Evolutionary conservation across 2,797 vertebrate species (phyloP).

Genomic region (Acipenser oxyrinchus): DNA sequence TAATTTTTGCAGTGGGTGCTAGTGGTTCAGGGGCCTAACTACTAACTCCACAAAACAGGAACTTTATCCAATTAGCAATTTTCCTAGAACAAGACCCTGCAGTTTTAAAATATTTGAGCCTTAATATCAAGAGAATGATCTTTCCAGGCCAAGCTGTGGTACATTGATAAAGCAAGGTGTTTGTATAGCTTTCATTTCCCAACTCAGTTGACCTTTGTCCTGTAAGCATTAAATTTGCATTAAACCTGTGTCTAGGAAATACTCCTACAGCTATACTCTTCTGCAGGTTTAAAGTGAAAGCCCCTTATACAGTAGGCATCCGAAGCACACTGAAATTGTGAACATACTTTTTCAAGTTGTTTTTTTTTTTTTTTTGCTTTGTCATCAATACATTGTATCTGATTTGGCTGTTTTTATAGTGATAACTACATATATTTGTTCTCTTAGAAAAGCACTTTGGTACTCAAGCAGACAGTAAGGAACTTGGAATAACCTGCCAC

Average conservation of each 20-base stretch:
- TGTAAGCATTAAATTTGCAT: conserved; percentile 48
- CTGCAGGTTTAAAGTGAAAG: conserved; percentile 24
- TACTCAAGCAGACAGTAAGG: too few species aligned
- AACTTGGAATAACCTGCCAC: too few species aligned
- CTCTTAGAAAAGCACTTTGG: too few species aligned
- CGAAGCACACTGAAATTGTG: neutral
- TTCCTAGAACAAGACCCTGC: neutral
- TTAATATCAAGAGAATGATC: neutral
- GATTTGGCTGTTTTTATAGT: too few species aligned
- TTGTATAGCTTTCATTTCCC: conserved; percentile 49
- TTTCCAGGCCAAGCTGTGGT: neutral
- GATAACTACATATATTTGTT: too few species aligned
- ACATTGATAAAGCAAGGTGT: conserved; percentile 26
- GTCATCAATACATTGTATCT: too few species aligned
- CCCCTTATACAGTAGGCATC: conserved; percentile 4
- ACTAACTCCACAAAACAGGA: neutral
- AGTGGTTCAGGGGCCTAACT: neutral
- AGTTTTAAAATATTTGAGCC: neutral
- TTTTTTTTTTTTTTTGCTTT: too few species aligned
- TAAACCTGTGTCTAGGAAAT: conserved; percentile 42
- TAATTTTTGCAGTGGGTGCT: neutral
- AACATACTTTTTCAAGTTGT: conserved; percentile 23
- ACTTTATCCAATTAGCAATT: neutral
- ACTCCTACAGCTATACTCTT: conserved; percentile 9
- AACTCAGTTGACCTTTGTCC: conserved; percentile 46